Evolutionary conservation across 2,113 vertebrate species (phyloP).

Genomic region (Damaliscus lunatus): DNA sequence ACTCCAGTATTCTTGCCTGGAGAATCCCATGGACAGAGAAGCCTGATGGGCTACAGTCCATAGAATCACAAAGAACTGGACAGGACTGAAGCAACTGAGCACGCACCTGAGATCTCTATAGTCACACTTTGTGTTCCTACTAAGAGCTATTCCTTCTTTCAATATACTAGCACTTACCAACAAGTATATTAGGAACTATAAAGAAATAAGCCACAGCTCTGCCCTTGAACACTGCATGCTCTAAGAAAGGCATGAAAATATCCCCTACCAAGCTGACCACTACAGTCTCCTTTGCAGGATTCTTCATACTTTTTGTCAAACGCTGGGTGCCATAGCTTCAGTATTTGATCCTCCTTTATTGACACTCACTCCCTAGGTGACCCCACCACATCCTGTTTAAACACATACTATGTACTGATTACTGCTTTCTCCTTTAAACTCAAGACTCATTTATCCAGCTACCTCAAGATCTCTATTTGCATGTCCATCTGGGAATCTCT

Average conservation of each 20-base stretch:
- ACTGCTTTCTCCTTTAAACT: background rate
- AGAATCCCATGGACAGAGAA: too few species aligned
- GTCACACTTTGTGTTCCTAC: background rate
- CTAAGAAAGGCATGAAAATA: background rate
- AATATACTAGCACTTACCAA: background rate
- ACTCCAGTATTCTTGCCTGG: too few species aligned
- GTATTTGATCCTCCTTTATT: background rate
- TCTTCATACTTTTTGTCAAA: background rate
- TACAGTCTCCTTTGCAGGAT: background rate
- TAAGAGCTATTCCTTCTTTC: background rate
- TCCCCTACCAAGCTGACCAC: background rate
- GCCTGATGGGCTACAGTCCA: background rate
- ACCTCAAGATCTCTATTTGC: background rate
- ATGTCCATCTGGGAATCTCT: background rate
- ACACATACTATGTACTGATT: background rate
- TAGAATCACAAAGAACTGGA: background rate
- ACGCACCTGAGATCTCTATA: background rate
- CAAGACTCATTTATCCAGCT: background rate
- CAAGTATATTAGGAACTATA: background rate
- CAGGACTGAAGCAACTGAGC: background rate
- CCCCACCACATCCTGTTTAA: background rate
- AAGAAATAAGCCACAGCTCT: background rate
- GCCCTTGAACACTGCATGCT: background rate
- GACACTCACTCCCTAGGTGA: background rate
- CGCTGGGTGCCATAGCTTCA: background rate